Percentiles rank a stretch among this genome's conserved stretches.
Evolutionary conservation across 2,797 vertebrate species (phyloP).

Genomic region (Xyrichtys novacula): DNA sequence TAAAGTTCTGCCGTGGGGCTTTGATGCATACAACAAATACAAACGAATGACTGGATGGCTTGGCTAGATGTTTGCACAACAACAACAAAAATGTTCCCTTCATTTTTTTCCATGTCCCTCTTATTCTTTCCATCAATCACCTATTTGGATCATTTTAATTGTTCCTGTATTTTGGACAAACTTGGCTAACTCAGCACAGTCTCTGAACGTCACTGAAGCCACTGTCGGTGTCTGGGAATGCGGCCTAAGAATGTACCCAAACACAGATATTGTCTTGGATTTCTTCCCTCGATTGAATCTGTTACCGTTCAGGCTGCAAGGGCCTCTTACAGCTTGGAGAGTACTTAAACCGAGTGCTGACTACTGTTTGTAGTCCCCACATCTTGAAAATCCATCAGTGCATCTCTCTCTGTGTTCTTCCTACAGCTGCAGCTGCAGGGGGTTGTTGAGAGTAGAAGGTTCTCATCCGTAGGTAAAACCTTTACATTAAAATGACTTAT

Average conservation of each 20-base stretch:
- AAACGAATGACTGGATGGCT: slow-evolving; percentile 3
- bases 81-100: slow-evolving; percentile 4
- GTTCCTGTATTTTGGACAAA: slow-evolving; percentile 45
- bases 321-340: slow-evolving; percentile 66
- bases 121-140: slow-evolving; percentile 51
- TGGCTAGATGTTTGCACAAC: neutral
- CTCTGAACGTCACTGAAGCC: slow-evolving; percentile 33
- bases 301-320: slow-evolving; percentile 46
- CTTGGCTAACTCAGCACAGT: slow-evolving; percentile 35
- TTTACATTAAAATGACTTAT: slow-evolving; percentile 59
- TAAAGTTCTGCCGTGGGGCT: slow-evolving; percentile 8
- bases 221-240: slow-evolving; percentile 63
- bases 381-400: slow-evolving; percentile 80
- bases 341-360: slow-evolving; percentile 73
- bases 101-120: slow-evolving; percentile 19
- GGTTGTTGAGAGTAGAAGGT: slow-evolving; percentile 48
- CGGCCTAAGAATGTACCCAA: slow-evolving; percentile 75
- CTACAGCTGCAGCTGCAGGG: slow-evolving; percentile 63
- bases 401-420: slow-evolving; percentile 35
- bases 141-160: slow-evolving; percentile 38
- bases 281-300: slow-evolving; percentile 35
- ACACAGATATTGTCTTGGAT: slow-evolving; percentile 55
- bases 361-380: slow-evolving; percentile 69
- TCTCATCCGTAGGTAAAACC: slow-evolving; percentile 44
- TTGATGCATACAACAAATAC: slow-evolving; percentile 10